Conservation (phyloP, 2,113 vertebrate genomes). For the Mastomys natalensis region DNA sequence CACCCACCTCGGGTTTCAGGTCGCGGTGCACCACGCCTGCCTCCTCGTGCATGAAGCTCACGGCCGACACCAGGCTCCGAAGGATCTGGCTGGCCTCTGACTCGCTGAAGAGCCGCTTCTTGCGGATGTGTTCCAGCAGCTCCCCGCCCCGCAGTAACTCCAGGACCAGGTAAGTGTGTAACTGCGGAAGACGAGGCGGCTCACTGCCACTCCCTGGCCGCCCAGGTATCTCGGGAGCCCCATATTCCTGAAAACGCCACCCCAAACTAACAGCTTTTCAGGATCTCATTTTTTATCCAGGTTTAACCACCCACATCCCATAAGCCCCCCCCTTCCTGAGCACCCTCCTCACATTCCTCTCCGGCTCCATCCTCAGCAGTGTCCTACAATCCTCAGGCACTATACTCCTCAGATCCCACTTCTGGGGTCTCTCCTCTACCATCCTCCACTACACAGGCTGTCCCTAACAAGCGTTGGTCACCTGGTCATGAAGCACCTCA, state of each 20-base stretch:
- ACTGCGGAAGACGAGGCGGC: conserved; percentile 78
- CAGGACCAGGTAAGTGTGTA: conserved; percentile 94
- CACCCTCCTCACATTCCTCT: not conserved
- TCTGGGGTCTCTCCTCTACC: not conserved
- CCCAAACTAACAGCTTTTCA: not conserved
- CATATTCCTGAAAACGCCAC: not conserved
- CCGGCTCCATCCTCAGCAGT: not conserved
- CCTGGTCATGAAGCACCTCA: conserved; percentile 94
- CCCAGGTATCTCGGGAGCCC: not conserved
- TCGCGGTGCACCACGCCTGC: conserved; percentile 95
- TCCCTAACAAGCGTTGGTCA: conserved; percentile 68
- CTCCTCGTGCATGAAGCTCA: conserved; percentile 96
- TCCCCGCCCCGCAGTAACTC: conserved; percentile 94
- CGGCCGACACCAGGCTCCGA: conserved; percentile 92
- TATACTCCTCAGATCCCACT: not conserved
- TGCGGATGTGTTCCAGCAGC: conserved; percentile 93
- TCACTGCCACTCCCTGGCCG: not conserved
- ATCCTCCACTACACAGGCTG: not conserved
- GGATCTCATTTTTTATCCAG: not conserved
- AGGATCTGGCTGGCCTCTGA: conserved; percentile 94
- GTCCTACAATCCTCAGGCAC: not conserved
- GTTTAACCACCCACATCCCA: not conserved
- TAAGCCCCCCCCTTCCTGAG: not conserved
- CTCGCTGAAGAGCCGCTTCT: conserved; percentile 94
- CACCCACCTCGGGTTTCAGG: conserved; percentile 94